Evolutionary conservation across 2,113 vertebrate species (phyloP).

Genomic region (Leptosomus discolor): DNA sequence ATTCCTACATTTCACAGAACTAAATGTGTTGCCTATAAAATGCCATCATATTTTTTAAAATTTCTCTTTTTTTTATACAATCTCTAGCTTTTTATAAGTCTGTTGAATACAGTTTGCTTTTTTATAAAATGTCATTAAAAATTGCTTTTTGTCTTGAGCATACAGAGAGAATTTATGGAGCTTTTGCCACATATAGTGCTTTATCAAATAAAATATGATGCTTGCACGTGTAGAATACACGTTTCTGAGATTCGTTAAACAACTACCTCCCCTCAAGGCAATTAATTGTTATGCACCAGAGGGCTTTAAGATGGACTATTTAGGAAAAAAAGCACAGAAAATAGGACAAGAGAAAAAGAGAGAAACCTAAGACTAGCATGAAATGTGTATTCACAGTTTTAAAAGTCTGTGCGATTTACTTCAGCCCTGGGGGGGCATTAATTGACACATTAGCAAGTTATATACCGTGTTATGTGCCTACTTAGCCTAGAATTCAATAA

Average conservation of each 20-base stretch:
- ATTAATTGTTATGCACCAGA: slow-evolving; percentile 59
- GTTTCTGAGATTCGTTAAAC: slow-evolving; percentile 60
- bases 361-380: slow-evolving; percentile 30
- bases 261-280: slow-evolving; percentile 26
- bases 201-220: slow-evolving; percentile 26
- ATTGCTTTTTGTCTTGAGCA: neutral
- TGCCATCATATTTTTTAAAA: neutral
- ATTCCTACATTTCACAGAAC: neutral
- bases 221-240: neutral
- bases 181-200: neutral
- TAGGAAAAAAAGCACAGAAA: neutral
- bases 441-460: slow-evolving; percentile 66
- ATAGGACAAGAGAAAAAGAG: neutral
- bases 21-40: neutral
- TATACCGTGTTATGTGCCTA: slow-evolving; percentile 48
- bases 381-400: slow-evolving; percentile 58
- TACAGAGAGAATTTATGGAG: neutral
- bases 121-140: neutral
- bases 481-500: slow-evolving; percentile 61
- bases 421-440: slow-evolving; percentile 51
- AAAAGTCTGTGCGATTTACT: slow-evolving; percentile 60
- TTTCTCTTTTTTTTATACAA: neutral
- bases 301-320: slow-evolving; percentile 15
- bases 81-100: neutral
- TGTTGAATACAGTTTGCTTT: neutral